Percentiles rank a stretch among this genome's conserved stretches.
Evolutionary conservation across 1,140 invertebrate species (phyloP).

Genomic region (Drosophila parabipectinata): DNA sequence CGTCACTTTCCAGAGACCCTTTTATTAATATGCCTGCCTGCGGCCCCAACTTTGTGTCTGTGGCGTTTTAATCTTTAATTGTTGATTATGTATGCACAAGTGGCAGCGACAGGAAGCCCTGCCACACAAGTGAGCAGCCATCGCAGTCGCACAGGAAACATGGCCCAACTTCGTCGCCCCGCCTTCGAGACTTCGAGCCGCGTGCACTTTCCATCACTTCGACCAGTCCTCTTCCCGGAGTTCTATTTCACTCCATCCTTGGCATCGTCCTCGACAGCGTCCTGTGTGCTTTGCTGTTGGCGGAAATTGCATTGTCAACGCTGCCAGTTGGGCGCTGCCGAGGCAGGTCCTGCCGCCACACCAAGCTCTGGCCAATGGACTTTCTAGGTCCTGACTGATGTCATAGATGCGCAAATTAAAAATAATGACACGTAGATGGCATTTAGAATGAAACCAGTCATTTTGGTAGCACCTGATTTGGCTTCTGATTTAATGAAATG

Average conservation of each 20-base stretch:
- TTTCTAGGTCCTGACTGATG: slow-evolving; percentile 22
- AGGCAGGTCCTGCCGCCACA: slow-evolving; percentile 15
- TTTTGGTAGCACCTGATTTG: neutral
- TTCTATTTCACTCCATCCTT: slow-evolving; percentile 26
- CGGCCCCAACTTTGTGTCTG: slow-evolving; percentile 43
- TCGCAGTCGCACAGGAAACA: slow-evolving; percentile 50
- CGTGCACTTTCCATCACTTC: slow-evolving; percentile 15
- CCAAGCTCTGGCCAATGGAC: neutral
- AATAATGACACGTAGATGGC: slow-evolving; percentile 60
- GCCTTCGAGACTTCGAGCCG: neutral
- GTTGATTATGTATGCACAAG: slow-evolving; percentile 67
- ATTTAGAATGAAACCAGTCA: neutral
- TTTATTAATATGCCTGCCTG: slow-evolving; percentile 56
- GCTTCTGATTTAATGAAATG: slow-evolving; percentile 1
- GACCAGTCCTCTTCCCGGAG: slow-evolving; percentile 13
- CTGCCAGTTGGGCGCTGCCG: slow-evolving; percentile 42
- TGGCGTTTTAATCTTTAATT: slow-evolving; percentile 72
- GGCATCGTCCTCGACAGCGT: slow-evolving; percentile 19
- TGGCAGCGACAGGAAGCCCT: slow-evolving; percentile 40
- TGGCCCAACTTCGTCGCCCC: slow-evolving; percentile 19
- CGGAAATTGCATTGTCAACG: slow-evolving; percentile 82
- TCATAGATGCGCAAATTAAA: slow-evolving; percentile 78
- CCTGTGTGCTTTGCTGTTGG: slow-evolving; percentile 57
- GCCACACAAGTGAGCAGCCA: slow-evolving; percentile 34
- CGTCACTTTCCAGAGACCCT: slow-evolving; percentile 7